A percentile compares a stretch with the other conserved stretches of the same genome.
Conservation (phyloP, 2,113 vertebrate genomes). For the Octodon degus region DNA sequence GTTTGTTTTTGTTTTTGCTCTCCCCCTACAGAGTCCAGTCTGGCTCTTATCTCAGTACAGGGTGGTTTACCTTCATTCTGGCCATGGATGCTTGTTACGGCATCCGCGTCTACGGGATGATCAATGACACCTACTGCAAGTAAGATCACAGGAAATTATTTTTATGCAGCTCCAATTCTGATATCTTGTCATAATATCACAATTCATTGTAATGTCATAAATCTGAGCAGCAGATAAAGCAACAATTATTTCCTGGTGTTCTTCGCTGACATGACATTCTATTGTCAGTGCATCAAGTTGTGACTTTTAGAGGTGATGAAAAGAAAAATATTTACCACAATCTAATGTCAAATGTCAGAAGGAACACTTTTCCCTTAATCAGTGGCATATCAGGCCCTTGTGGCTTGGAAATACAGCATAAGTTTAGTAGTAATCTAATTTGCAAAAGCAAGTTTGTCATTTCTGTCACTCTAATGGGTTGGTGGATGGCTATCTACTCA, state of each 20-base stretch:
- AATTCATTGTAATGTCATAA: constrained; percentile 86
- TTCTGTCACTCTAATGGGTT: constrained; percentile 56
- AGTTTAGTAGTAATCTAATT: constrained; percentile 70
- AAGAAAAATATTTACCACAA: constrained; percentile 81
- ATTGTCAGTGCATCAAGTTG: constrained; percentile 81
- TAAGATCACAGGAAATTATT: constrained; percentile 90
- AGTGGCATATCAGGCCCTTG: constrained; percentile 67
- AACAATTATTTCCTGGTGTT: constrained; percentile 78
- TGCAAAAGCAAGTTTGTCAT: constrained; percentile 66
- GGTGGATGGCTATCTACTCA: constrained; percentile 62
- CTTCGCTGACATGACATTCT: constrained; percentile 80
- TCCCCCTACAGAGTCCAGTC: constrained; percentile 94
- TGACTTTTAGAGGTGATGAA: constrained; percentile 81
- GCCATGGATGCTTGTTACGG: constrained; percentile 99
- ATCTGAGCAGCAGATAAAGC: constrained; percentile 81
- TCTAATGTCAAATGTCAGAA: constrained; percentile 75
- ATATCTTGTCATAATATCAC: constrained; percentile 87
- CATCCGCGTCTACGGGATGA: constrained; percentile 98
- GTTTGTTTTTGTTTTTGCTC: constrained; percentile 15
- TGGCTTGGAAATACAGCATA: constrained; percentile 67
- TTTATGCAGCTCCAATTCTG: constrained; percentile 84
- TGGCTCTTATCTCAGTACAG: constrained; percentile 98
- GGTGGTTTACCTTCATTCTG: constrained; percentile 99
- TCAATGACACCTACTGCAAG: constrained; percentile 99
- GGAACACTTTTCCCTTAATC: constrained; percentile 76